Base-by-base conservation (phyloP, 2,797 vertebrate genomes). In the Squalus acanthias region DNA sequence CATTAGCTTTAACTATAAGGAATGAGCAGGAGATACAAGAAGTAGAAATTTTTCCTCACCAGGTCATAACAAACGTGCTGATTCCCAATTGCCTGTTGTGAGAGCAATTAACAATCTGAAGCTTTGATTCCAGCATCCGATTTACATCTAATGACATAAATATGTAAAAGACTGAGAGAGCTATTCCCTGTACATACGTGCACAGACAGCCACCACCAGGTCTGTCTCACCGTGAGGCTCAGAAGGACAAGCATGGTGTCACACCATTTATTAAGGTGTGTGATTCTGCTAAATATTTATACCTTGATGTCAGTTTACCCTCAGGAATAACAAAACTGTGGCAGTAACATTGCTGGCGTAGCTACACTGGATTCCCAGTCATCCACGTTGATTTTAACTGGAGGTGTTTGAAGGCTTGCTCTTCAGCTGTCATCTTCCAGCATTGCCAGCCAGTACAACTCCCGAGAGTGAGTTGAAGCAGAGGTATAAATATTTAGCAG, bases 211-310 rank as follows among this genome's bases (percentile, higher is more conserved):
- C 69, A 95, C 69, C 39, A 72, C 24, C 46, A 95, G 22, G 22
- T 72, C 13, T 74, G 69, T 26, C 65, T 69, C 9, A 69, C 65
- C 63, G 22, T 50, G 67, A 29, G 26, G 70, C 22, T 26, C 69
- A 72, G 67, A 26, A 69, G n/a, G n/a, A n/a, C n/a, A n/a, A n/a
- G n/a, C n/a, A n/a, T n/a, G 46, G n/a, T 53, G 39, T 72, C n/a
- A 53, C 46, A 6, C 67, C 13, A 24, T 70, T 95, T 95, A 15
- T 72, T 50, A 50, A 95, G 39, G n/a, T 39, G 20, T 46, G 67
- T 95, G 39, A n/a, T 72, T 70, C n/a, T 94, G 92, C 67, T 53
- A 24, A 50, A 69, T 72, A 72, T 53, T 95, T 50, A 95, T 95
- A 95, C 12, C 93, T 95, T 50, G 93, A 39, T 95, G 39, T 95